Conservation (phyloP, 2,888 invertebrate genomes). For the Sturmia bella region DNA sequence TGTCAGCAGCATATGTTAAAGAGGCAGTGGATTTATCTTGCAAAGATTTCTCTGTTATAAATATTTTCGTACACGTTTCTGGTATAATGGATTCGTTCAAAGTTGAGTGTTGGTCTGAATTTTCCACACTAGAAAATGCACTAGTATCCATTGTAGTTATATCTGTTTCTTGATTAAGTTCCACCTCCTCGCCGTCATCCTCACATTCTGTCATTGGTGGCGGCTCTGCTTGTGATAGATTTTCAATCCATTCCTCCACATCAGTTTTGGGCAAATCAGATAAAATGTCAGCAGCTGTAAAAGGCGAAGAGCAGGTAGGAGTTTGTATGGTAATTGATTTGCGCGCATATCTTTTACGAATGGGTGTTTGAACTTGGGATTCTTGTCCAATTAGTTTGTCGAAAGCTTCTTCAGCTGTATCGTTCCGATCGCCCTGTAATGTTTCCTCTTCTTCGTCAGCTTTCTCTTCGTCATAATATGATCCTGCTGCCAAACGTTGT, state of each 20-base stretch:
- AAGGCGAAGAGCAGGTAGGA: slow-evolving; percentile 56
- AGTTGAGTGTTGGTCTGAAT: slow-evolving; percentile 13
- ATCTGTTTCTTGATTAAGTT: no score
- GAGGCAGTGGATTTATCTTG: slow-evolving; percentile 28
- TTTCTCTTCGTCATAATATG: slow-evolving; percentile 46
- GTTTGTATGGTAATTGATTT: slow-evolving; percentile 36
- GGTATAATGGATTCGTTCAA: slow-evolving; percentile 73
- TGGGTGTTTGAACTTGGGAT: slow-evolving; percentile 64
- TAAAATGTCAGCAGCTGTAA: slow-evolving; percentile 68
- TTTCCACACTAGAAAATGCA: background rate
- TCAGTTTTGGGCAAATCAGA: slow-evolving; percentile 73
- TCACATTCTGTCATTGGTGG: slow-evolving; percentile 55
- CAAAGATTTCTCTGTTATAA: slow-evolving; percentile 36
- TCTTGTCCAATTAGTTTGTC: slow-evolving; percentile 74
- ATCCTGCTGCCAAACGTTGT: slow-evolving; percentile 48
- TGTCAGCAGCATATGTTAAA: background rate
- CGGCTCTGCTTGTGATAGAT: slow-evolving; percentile 58
- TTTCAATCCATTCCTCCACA: slow-evolving; percentile 75
- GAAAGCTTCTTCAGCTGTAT: slow-evolving; percentile 73
- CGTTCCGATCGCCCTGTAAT: slow-evolving; percentile 32
- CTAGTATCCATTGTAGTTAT: no score
- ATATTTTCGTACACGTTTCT: slow-evolving; percentile 53
- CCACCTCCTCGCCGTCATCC: background rate
- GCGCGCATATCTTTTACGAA: slow-evolving; percentile 69
- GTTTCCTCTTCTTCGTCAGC: slow-evolving; percentile 16